These are phyloP conservation scores for Meloidogyne exigua DNA, from an alignment of 1,140 invertebrate species.

Conservation along the genomic window DNA sequence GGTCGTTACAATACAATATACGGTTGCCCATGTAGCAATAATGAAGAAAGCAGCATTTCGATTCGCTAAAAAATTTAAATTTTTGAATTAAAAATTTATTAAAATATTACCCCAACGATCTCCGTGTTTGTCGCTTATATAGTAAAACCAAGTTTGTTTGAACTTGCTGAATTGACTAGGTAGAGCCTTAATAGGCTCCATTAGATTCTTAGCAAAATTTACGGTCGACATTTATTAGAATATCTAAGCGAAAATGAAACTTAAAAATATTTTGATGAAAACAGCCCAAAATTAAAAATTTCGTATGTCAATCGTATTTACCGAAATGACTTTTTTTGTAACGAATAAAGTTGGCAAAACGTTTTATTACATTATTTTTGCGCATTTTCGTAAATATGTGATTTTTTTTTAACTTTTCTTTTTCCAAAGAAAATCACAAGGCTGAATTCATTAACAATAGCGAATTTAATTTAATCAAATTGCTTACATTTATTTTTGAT, in stretches of 20 bases:
- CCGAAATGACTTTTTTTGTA: too few species aligned
- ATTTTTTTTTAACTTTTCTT: too few species aligned
- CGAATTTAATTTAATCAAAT: too few species aligned
- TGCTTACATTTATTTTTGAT: too few species aligned
- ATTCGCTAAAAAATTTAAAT: not conserved
- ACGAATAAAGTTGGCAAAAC: too few species aligned
- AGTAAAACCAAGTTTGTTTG: not conserved
- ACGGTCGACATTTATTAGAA: not conserved
- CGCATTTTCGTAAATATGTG: too few species aligned
- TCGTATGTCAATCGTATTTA: not conserved
- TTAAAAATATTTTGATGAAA: too few species aligned
- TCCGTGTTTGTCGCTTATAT: not conserved
- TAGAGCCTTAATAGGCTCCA: not conserved
- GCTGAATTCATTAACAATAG: too few species aligned
- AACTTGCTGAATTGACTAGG: not conserved
- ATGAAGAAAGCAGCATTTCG: not conserved
- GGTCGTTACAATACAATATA: not conserved
- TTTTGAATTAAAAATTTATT: not conserved
- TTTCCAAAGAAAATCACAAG: too few species aligned
- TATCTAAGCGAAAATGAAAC: not conserved
- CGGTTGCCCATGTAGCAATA: not conserved
- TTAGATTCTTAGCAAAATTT: not conserved
- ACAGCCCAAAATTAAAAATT: too few species aligned
- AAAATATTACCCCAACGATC: constrained; percentile 3
- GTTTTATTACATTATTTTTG: too few species aligned